Conservation (phyloP, 2,113 vertebrate species). For the Cavia aperea region DNA sequence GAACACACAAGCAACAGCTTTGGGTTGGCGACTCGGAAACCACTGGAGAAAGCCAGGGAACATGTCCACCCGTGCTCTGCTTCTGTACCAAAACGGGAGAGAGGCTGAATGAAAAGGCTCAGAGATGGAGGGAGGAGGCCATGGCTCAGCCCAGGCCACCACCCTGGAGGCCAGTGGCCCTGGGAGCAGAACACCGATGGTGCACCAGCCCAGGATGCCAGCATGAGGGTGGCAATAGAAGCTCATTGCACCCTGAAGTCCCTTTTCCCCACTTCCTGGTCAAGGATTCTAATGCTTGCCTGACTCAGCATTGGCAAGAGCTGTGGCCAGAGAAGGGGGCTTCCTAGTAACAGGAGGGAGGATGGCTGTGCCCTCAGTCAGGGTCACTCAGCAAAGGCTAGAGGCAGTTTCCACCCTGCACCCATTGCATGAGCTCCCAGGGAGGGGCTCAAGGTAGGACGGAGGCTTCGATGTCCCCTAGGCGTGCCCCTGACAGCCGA, state of each 20-base stretch:
- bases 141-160: not conserved
- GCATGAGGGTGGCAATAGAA: not conserved
- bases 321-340: not conserved
- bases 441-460: not conserved
- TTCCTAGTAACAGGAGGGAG: not conserved
- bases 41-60: not conserved
- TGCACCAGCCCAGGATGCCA: too few species aligned
- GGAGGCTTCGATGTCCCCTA: not conserved
- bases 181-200: not conserved
- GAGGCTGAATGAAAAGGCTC: not conserved
- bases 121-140: too few species aligned
- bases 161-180: not conserved
- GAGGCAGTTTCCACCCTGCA: not conserved
- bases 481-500: not conserved
- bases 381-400: not conserved
- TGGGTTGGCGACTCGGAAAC: not conserved
- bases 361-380: not conserved
- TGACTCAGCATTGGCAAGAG: not conserved
- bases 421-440: not conserved
- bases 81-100: too few species aligned
- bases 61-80: not conserved
- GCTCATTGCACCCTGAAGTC: not conserved
- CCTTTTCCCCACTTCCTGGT: not conserved
- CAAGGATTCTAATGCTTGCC: not conserved
- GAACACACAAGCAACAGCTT: not conserved